These are phyloP conservation scores for Clarias laeviceps DNA, from an alignment of 2,797 vertebrate species.

Conservation along the genomic window DNA sequence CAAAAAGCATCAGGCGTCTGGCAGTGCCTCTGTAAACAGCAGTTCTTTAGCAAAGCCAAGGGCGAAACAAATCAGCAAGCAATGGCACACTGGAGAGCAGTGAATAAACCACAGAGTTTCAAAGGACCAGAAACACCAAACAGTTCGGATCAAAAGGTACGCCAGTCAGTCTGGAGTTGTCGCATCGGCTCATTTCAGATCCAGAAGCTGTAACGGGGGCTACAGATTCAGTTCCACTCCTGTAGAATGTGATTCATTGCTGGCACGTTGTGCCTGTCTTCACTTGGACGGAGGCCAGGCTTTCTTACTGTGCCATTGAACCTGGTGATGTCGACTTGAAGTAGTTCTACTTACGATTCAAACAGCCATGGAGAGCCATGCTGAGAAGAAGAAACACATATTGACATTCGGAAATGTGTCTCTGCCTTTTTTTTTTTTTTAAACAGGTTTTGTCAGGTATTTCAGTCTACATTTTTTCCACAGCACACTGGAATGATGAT, in stretches of 20 bases:
- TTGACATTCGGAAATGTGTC: not conserved
- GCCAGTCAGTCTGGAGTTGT: constrained; percentile 43
- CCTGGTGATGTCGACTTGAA: constrained; percentile 32
- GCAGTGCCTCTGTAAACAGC: constrained; percentile 43
- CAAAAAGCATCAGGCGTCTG: constrained; percentile 36
- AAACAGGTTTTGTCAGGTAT: not conserved
- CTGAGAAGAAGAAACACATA: not conserved
- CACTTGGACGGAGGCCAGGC: constrained; percentile 7
- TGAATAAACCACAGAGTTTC: constrained; percentile 22
- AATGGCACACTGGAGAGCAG: constrained; percentile 20
- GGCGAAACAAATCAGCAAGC: constrained; percentile 37
- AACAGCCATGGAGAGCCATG: not conserved
- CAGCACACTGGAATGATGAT: not conserved
- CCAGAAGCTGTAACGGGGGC: constrained; percentile 58
- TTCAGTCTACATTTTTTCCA: not conserved
- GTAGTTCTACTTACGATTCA: constrained; percentile 6
- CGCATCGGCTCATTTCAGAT: constrained; percentile 46
- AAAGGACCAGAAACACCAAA: constrained; percentile 29
- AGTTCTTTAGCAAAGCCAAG: constrained; percentile 33
- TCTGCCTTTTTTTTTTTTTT: not conserved
- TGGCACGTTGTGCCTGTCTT: constrained; percentile 43
- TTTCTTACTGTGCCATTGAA: constrained; percentile 32
- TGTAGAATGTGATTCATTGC: constrained; percentile 61
- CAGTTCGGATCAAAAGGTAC: constrained; percentile 34
- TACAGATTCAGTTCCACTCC: constrained; percentile 52